phyloP scores from a whole-genome alignment of 2,113 vertebrate species.

The Caretta caretta region DNA sequence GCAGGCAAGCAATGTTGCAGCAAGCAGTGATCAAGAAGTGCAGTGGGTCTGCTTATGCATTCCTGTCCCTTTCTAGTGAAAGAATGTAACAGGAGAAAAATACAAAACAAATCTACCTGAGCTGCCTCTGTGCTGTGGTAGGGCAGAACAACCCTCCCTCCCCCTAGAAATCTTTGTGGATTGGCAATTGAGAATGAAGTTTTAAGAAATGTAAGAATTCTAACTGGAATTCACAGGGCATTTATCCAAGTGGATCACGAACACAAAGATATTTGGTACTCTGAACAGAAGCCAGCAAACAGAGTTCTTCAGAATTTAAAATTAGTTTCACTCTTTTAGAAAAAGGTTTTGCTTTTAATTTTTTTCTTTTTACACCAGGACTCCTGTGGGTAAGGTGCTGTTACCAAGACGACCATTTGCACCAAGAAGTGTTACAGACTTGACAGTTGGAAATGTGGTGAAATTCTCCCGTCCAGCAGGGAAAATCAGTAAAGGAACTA shows the following conservation, averaged over 20 bases:
- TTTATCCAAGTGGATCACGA: background rate
- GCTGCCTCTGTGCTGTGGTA: background rate
- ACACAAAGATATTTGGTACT: background rate
- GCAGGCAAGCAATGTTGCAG: background rate
- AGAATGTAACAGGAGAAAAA: background rate
- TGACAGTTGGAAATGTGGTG: constrained; percentile 9
- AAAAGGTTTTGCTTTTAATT: background rate
- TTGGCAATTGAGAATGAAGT: background rate
- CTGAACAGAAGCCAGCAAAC: background rate
- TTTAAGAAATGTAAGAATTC: background rate
- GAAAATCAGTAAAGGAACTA: constrained; percentile 18
- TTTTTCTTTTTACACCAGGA: background rate
- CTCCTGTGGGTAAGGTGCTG: background rate
- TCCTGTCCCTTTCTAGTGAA: background rate
- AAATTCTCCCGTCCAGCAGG: constrained; percentile 7
- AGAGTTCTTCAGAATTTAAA: background rate
- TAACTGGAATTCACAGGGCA: background rate
- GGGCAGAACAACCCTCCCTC: background rate
- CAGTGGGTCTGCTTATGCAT: background rate
- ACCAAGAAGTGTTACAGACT: background rate
- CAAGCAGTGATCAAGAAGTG: background rate
- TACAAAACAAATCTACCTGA: background rate
- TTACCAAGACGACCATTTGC: background rate
- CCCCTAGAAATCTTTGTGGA: background rate
- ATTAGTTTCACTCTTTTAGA: background rate